phyloP scores from a whole-genome alignment of 2,888 invertebrate species.

The Rotaria socialis region DNA sequence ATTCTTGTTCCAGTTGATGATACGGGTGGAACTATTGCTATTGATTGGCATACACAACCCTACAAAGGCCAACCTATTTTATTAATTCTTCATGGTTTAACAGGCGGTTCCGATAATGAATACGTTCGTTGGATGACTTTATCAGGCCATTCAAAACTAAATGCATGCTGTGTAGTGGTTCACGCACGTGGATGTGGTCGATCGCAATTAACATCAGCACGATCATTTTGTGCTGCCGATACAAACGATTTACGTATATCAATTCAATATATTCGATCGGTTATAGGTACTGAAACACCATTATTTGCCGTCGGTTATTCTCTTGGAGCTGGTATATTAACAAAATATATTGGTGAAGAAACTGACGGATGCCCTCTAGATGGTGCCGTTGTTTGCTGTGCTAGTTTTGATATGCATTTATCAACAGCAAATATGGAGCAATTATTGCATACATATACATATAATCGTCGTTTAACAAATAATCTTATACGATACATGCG shows the following conservation, averaged over 20 bases:
- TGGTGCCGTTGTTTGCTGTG: slow-evolving; percentile 38
- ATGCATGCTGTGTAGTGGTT: slow-evolving; percentile 38
- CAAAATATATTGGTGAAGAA: slow-evolving; percentile 43
- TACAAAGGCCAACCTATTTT: slow-evolving; percentile 32
- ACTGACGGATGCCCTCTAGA: slow-evolving; percentile 10
- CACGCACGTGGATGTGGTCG: slow-evolving; percentile 43
- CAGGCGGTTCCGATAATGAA: slow-evolving; percentile 43
- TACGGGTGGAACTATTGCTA: slow-evolving; percentile 42
- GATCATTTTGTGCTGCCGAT: slow-evolving; percentile 43
- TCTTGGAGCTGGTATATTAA: slow-evolving; percentile 42
- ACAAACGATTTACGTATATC: slow-evolving; percentile 38
- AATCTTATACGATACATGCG: slow-evolving; percentile 38
- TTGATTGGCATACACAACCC: slow-evolving; percentile 40
- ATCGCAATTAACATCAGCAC: slow-evolving; percentile 40
- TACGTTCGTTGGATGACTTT: slow-evolving; percentile 42
- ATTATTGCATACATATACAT: slow-evolving; percentile 34
- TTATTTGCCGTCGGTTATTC: slow-evolving; percentile 45
- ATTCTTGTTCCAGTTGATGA: slow-evolving; percentile 38
- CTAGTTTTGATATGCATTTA: slow-evolving; percentile 41
- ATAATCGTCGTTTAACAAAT: slow-evolving; percentile 40
- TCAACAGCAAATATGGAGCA: slow-evolving; percentile 45
- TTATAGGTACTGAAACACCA: slow-evolving; percentile 10
- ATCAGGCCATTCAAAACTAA: slow-evolving; percentile 10
- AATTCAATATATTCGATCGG: slow-evolving; percentile 40
- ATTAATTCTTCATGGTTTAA: slow-evolving; percentile 44